Evolutionary conservation across 2,113 vertebrate species (phyloP).

Genomic region (Ardeotis arabs): DNA sequence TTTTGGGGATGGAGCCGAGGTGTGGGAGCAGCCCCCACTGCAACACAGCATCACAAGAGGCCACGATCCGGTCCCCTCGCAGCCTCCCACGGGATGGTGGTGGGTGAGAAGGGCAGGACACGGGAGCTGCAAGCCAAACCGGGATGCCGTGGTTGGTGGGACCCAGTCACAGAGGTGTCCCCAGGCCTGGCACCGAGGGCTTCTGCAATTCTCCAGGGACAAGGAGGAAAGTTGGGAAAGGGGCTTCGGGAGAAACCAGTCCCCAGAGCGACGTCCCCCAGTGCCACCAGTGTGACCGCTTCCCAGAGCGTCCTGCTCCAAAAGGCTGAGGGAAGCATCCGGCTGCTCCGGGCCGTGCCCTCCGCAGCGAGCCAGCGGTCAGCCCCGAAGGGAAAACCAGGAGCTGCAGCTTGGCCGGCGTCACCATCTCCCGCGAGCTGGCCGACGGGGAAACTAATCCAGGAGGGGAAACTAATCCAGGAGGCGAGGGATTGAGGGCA

Average conservation of each 20-base stretch:
- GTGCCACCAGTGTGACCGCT: neutral
- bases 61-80: accelerated
- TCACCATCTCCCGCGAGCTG: accelerated
- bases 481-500: neutral
- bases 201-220: neutral
- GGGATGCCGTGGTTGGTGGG: neutral
- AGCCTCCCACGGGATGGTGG: accelerated
- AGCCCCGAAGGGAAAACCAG: neutral
- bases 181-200: neutral
- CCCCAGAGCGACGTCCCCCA: neutral
- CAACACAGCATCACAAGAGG: accelerated
- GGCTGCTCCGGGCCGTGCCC: neutral
- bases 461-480: no score
- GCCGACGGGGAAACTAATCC: neutral
- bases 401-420: neutral
- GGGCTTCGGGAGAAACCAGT: neutral
- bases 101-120: neutral
- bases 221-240: neutral
- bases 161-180: accelerated
- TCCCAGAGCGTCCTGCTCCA: accelerated
- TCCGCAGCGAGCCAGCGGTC: neutral
- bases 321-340: neutral
- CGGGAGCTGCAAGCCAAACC: neutral
- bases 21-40: accelerated
- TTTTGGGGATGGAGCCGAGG: accelerated